Base-by-base conservation (phyloP, 2,113 vertebrate genomes). In the Condylura cristata region DNA sequence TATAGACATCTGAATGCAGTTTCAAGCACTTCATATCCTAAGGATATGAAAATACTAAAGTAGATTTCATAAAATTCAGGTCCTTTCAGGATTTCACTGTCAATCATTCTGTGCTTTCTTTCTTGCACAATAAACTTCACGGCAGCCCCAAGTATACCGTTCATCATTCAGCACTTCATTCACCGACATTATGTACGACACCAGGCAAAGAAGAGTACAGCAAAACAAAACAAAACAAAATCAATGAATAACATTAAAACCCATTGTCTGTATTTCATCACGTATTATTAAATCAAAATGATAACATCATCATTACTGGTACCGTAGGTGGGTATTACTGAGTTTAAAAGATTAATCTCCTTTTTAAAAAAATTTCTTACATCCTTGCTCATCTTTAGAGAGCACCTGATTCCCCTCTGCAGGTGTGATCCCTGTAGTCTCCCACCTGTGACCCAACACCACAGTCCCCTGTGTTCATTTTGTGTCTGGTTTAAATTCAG, bases 1-100 rank as follows among this genome's bases (percentile, higher is more conserved):
- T 56, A 56, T 84, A 76, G 46, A 26, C 17, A 95, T 44, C 20
- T 12, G 46, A 80, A 81, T 48, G 20, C 5, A 56, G 8, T 63
- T 70, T 46, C 6, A 58, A 58, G 26, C 7, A 80, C 26, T 92
- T 85, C 22, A 48, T 92, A 65, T 89, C 4, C 72, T 78, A 84
- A 79, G 6, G 37, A 56, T n/a, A 72, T 46, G 14, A n/a, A 95
- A 78, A 46, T 0, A 51, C 26, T 44, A 63, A 61, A 44, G 13
- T 34, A 87, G 86, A 68, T 75, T 65, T 58, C 76, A 63, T 76
- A 32, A 34, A 91, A 28, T n/a, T 51, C 22, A 60, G 16, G 7
- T 63, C 18, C 34, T 53, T 83, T 68, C 34, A 70, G 30, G 30
- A 46, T 28, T 92, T 79, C 22, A 46, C 8, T 66, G 3, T 91